Evolutionary conservation across 2,888 invertebrate species (phyloP), one percentile per base, ranked within the genome.

Genomic region (Acrobeloides nanus): DNA sequence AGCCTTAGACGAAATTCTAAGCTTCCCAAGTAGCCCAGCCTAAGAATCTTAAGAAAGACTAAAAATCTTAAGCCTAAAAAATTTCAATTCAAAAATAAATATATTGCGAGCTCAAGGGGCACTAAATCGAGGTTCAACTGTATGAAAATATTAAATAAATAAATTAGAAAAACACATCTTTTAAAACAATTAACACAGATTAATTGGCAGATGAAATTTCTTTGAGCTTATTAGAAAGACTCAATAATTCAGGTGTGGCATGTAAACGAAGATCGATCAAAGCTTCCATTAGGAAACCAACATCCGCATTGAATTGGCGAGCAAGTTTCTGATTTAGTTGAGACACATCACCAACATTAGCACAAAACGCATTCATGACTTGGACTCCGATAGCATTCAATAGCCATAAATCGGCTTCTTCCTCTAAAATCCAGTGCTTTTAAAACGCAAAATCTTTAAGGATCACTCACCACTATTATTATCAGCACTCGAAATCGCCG

Each of bases 231-330:
- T 52, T 45, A 12, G 55, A 44, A n/a, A 59, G 43, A 37, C 38
- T 43, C 1, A 31, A 26, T 17, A 60, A 39, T 25, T 51, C 49
- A 4, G 47, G 25, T 26, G 46, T 59, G 15, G 60, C 63, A 17
- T 62, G 44, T 12, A 60, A 46, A 8, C 63, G 61, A 10, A 60
- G 44, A 32, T 60, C 60, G 5, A 48, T 34, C 27, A 64, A 25
- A 3, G 60, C 60, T 17, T 60, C 60, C 43, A 61, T 48, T 4
- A 60, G 39, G 32, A 64, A 60, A 61, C 59, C 50, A 24, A 57
- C 42, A 40, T 60, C 60, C 4, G 64, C 61, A 21, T 62, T 35
- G 35, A 60, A 48, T 39, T 60, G 60, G 10, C 52, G 38, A 7
- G 37, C 39, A 31, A 60, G 20, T 32, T 51, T 38, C 3, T 38